These are phyloP conservation scores for Venusia cambrica DNA, from an alignment of 2,888 invertebrate genomes.

Conservation along the genomic window DNA sequence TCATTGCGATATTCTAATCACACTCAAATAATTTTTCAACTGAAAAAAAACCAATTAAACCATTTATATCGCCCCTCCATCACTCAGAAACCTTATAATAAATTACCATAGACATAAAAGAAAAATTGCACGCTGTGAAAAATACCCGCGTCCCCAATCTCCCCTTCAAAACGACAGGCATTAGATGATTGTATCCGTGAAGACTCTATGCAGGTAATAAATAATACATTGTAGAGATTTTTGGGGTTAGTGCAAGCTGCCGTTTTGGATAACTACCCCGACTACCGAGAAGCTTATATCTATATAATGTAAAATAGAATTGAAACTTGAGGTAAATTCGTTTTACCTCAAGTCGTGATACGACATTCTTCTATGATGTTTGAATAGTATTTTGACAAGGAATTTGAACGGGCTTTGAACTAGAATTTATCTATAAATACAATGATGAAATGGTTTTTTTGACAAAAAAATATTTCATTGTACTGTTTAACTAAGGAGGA, in stretches of 20 bases:
- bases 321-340: too few species aligned
- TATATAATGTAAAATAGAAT: too few species aligned
- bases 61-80: constrained; percentile 27
- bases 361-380: too few species aligned
- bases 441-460: too few species aligned
- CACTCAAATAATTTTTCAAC: constrained; percentile 21
- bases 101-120: constrained; percentile 55
- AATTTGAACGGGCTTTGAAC: too few species aligned
- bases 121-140: constrained; percentile 37
- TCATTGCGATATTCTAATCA: constrained; percentile 5
- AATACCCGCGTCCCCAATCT: constrained; percentile 29
- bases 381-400: too few species aligned
- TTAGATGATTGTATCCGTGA: constrained; percentile 38
- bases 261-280: not conserved
- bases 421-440: too few species aligned
- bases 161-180: constrained; percentile 40
- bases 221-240: constrained; percentile 27
- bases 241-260: constrained; percentile 4
- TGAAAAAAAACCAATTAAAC: constrained; percentile 26
- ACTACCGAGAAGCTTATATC: too few species aligned
- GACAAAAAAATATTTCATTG: too few species aligned
- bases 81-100: constrained; percentile 51
- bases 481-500: too few species aligned
- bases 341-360: too few species aligned
- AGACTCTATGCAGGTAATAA: constrained; percentile 29